phyloP scores from a whole-genome alignment of 2,888 invertebrate species.

The Metopia argyrocephala region DNA sequence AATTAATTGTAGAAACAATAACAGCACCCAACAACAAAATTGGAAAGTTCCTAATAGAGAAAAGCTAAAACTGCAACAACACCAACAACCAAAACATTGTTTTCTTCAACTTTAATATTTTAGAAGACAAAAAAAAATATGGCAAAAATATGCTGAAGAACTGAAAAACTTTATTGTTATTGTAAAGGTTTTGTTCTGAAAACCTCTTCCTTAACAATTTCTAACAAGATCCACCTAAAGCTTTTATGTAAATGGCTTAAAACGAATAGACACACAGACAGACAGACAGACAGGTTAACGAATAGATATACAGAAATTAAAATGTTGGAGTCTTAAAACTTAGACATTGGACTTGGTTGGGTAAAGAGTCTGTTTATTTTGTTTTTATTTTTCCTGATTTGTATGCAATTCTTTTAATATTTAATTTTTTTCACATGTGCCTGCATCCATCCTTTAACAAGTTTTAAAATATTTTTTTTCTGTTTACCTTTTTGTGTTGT shows the following conservation, averaged over 20 bases:
- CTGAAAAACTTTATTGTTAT: conserved; percentile 9
- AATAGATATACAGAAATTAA: too few relatives aligned
- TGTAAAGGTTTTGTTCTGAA: neutral
- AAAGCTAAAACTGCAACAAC: neutral
- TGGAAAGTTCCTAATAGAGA: conserved; percentile 30
- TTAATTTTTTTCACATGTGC: conserved; percentile 26
- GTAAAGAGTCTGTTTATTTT: conserved; percentile 28
- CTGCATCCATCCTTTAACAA: neutral
- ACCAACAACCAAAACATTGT: neutral
- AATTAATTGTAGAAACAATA: conserved; percentile 53
- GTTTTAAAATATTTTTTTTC: neutral
- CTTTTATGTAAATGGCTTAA: neutral
- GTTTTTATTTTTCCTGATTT: conserved; percentile 25
- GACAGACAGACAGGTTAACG: too few relatives aligned
- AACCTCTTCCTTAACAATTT: neutral
- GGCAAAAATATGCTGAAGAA: too few relatives aligned
- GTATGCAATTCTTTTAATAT: neutral
- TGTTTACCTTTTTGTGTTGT: neutral
- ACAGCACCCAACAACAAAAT: conserved; percentile 2
- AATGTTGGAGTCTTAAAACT: too few relatives aligned
- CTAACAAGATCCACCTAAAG: neutral
- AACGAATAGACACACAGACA: neutral
- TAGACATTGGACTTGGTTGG: too few relatives aligned
- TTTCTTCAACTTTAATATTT: conserved; percentile 36
- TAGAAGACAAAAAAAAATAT: too few relatives aligned